A percentile compares a stretch with the other conserved stretches of the same genome.
Evolutionary conservation across 92 coral and sea anemone species (phyloP).

Genomic region (Paramuricea clavata): DNA sequence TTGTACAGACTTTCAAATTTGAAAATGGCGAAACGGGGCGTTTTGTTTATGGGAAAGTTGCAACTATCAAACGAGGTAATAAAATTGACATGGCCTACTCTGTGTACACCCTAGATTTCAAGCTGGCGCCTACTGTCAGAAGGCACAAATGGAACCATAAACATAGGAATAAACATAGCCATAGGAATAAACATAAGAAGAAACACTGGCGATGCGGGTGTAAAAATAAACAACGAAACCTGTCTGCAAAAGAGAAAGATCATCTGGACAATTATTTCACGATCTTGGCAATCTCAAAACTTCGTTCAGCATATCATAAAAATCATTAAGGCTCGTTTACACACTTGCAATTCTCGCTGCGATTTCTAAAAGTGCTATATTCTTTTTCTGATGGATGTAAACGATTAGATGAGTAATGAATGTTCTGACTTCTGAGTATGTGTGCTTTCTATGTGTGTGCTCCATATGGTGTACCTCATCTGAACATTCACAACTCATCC

Average conservation of each 20-base stretch:
- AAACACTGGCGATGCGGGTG: background rate
- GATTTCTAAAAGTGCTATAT: no score
- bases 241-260: slow-evolving; percentile 45
- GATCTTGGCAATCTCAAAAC: slow-evolving; percentile 41
- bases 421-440: no score
- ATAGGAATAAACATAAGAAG: slow-evolving; percentile 3
- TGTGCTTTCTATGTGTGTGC: no score
- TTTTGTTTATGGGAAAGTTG: slow-evolving; percentile 43
- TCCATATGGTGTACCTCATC: no score
- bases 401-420: no score
- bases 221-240: slow-evolving; percentile 38
- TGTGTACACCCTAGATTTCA: slow-evolving; percentile 56
- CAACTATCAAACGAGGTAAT: slow-evolving; percentile 43
- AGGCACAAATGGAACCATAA: no score
- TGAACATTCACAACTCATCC: no score
- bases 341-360: no score
- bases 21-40: slow-evolving; percentile 42
- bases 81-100: slow-evolving; percentile 63
- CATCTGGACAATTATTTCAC: slow-evolving; percentile 40
- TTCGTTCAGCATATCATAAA: slow-evolving; percentile 34
- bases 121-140: slow-evolving; percentile 49
- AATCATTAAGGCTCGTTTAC: no score
- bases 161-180: no score
- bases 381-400: no score
- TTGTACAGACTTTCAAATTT: slow-evolving; percentile 47